Evolutionary conservation across 2,797 vertebrate species (phyloP).

Genomic region (Delichon dasypus): DNA sequence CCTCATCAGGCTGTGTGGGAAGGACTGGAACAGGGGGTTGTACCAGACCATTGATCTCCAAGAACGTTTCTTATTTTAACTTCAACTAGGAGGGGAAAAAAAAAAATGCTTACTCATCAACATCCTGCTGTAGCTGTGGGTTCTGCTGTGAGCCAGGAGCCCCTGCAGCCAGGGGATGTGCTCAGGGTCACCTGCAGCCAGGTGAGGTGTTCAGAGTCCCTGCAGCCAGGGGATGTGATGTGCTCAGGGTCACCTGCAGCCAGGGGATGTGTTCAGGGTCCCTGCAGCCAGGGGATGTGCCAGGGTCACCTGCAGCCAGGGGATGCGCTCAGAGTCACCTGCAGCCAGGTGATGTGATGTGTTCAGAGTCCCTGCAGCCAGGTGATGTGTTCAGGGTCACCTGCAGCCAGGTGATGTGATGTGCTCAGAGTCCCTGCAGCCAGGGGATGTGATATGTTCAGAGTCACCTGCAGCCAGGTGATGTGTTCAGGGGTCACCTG

Average conservation of each 20-base stretch:
- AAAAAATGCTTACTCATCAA: neutral
- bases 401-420: too few relatives aligned
- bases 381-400: too few relatives aligned
- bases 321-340: neutral
- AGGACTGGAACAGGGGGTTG: slow-evolving; percentile 36
- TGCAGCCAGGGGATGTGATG: neutral
- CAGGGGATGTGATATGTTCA: too few relatives aligned
- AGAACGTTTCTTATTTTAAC: slow-evolving; percentile 35
- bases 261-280: too few relatives aligned
- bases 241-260: too few relatives aligned
- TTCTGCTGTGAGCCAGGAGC: neutral
- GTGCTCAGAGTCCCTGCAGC: too few relatives aligned
- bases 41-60: slow-evolving; percentile 47
- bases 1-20: slow-evolving; percentile 33
- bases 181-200: neutral
- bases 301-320: neutral
- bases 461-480: too few relatives aligned
- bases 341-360: neutral
- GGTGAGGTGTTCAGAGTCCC: too few relatives aligned
- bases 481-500: too few relatives aligned
- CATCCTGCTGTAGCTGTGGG: neutral
- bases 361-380: too few relatives aligned
- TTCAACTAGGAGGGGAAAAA: neutral
- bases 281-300: neutral
- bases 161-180: neutral